Conservation (phyloP, 1,140 invertebrate genomes). For the Subanguina moxae region DNA sequence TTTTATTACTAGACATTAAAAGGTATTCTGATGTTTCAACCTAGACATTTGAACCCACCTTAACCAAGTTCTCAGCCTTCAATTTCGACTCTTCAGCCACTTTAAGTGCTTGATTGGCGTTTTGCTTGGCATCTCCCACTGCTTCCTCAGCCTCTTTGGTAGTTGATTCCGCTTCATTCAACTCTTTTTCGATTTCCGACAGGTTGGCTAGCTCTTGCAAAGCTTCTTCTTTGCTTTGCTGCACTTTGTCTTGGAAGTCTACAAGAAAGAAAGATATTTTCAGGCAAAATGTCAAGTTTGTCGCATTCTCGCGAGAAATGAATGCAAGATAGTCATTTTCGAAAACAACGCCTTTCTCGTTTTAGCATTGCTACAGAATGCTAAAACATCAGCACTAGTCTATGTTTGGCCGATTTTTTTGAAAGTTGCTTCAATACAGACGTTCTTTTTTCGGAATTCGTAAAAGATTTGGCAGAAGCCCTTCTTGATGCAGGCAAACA, state of each 20-base stretch:
- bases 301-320: no score
- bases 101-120: slow-evolving; percentile 38
- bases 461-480: no score
- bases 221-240: slow-evolving; percentile 52
- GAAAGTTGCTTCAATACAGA: no score
- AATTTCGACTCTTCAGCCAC: slow-evolving; percentile 36
- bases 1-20: no score
- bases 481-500: no score
- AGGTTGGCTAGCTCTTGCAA: slow-evolving; percentile 42
- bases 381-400: no score
- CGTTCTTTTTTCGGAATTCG: no score
- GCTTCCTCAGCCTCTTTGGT: slow-evolving; percentile 37
- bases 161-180: slow-evolving; percentile 37
- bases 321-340: no score
- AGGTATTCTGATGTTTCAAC: neutral
- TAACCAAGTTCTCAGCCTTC: slow-evolving; percentile 42
- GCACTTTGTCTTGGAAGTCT: slow-evolving; percentile 56
- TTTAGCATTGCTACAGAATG: no score
- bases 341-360: no score
- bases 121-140: slow-evolving; percentile 44
- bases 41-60: neutral
- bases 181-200: slow-evolving; percentile 41
- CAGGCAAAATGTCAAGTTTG: neutral
- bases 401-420: no score
- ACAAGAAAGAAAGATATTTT: slow-evolving; percentile 27